A percentile compares a stretch with the other conserved stretches of the same genome.
Evolutionary conservation across 1,140 invertebrate genomes (phyloP).

Genomic region (Achatina immaculata): DNA sequence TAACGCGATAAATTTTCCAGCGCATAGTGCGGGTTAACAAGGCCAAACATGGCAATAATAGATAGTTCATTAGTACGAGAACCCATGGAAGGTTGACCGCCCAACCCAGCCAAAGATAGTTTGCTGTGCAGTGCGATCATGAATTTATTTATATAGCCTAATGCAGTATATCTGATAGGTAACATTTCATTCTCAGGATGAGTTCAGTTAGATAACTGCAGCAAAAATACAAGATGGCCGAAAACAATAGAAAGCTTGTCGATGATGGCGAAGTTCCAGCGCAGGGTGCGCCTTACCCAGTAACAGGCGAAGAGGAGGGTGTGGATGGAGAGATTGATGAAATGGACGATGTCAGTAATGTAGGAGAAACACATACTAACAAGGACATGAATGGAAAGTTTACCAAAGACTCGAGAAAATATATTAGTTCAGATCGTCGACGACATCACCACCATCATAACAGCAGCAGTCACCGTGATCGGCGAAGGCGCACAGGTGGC

Average conservation of each 20-base stretch:
- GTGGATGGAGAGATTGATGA: conserved; percentile 20
- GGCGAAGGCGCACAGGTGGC: not conserved
- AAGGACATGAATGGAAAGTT: not conserved
- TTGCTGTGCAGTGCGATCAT: too few species aligned
- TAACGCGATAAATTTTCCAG: too few species aligned
- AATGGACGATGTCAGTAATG: not conserved
- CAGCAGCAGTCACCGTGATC: not conserved
- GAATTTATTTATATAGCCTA: too few species aligned
- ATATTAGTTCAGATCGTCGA: conserved; percentile 3
- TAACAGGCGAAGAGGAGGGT: not conserved
- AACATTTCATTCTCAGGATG: not conserved
- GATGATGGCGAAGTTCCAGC: not conserved
- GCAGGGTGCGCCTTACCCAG: not conserved
- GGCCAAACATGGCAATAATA: too few species aligned
- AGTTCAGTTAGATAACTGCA: not conserved
- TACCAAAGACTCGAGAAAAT: conserved; percentile 18
- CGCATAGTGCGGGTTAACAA: too few species aligned
- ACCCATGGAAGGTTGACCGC: too few species aligned
- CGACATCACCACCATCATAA: conserved; percentile 27
- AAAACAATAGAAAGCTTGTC: not conserved
- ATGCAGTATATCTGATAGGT: not conserved
- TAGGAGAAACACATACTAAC: not conserved
- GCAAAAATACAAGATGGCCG: not conserved
- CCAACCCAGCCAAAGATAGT: too few species aligned
- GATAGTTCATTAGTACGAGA: too few species aligned